A percentile compares a stretch with the other conserved stretches of the same genome.
Conservation (phyloP, 2,888 invertebrate species). For the Nasonia oneida region DNA sequence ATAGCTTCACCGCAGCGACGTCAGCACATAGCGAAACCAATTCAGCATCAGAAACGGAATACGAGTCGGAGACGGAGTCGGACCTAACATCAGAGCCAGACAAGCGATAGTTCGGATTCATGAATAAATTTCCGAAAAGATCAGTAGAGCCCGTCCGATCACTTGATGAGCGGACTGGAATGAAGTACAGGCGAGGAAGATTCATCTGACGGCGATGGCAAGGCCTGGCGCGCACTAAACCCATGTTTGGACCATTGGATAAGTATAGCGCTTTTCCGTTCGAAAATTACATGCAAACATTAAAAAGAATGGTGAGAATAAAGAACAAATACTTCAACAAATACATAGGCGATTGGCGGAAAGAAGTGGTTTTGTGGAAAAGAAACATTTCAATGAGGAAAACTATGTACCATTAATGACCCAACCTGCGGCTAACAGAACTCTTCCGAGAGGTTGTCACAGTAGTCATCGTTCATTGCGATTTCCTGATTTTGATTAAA, state of each 20-base stretch:
- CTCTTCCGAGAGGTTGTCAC: not conserved
- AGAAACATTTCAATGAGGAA: not conserved
- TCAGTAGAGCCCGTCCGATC: no score
- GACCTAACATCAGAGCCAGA: no score
- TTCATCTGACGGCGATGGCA: no score
- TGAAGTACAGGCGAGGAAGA: no score
- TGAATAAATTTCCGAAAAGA: no score
- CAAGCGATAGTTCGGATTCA: no score
- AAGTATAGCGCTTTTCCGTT: conserved; percentile 52
- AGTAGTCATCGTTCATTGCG: not conserved
- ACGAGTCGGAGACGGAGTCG: no score
- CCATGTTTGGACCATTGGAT: conserved; percentile 50
- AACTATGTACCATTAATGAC: not conserved
- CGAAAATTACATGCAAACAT: conserved; percentile 56
- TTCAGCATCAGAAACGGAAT: no score
- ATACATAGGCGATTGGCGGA: conserved; percentile 32
- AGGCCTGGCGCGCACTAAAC: no score
- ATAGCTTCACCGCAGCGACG: no score
- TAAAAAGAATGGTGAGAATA: conserved; percentile 43
- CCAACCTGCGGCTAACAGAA: not conserved
- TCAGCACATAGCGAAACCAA: no score
- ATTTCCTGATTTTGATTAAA: conserved; percentile 15
- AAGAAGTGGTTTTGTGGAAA: not conserved
- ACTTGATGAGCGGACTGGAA: no score
- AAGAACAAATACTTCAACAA: conserved; percentile 31